phyloP scores from a whole-genome alignment of 1,140 invertebrate genomes.

The Spodoptera frugiperda region DNA sequence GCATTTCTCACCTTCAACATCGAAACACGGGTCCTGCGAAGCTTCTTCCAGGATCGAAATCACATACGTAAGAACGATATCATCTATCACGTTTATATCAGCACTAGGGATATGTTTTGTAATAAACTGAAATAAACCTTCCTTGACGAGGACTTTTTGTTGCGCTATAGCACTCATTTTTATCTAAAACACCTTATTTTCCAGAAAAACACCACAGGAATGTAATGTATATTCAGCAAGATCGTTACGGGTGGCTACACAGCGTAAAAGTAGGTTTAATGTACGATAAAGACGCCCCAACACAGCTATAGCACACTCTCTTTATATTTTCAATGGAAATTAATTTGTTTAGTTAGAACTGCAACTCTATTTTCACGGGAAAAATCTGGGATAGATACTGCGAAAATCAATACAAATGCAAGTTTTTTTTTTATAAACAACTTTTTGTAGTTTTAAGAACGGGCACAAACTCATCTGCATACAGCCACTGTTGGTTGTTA shows the following conservation, averaged over 20 bases:
- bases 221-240: slow-evolving; percentile 53
- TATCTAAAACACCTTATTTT: slow-evolving; percentile 64
- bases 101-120: slow-evolving; percentile 91
- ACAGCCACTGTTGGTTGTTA: slow-evolving; percentile 55
- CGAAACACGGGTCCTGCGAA: slow-evolving; percentile 92
- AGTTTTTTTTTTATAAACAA: slow-evolving; percentile 79
- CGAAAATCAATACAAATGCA: slow-evolving; percentile 82
- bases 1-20: slow-evolving; percentile 91
- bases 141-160: slow-evolving; percentile 92
- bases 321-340: background rate
- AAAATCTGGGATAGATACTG: slow-evolving; percentile 67
- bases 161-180: slow-evolving; percentile 89
- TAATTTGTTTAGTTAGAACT: slow-evolving; percentile 52
- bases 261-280: slow-evolving; percentile 52
- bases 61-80: slow-evolving; percentile 95
- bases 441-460: slow-evolving; percentile 58
- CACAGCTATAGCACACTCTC: background rate
- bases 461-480: slow-evolving; percentile 50
- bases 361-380: slow-evolving; percentile 64
- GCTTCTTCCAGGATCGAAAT: slow-evolving; percentile 95
- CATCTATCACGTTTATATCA: slow-evolving; percentile 93
- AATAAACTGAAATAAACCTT: slow-evolving; percentile 92
- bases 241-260: slow-evolving; percentile 75
- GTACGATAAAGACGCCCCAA: background rate
- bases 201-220: slow-evolving; percentile 57